A percentile compares a stretch with the other conserved stretches of the same genome.
These are phyloP conservation scores for Puma concolor DNA, from an alignment of 2,113 vertebrate genomes.

Conservation along the genomic window DNA sequence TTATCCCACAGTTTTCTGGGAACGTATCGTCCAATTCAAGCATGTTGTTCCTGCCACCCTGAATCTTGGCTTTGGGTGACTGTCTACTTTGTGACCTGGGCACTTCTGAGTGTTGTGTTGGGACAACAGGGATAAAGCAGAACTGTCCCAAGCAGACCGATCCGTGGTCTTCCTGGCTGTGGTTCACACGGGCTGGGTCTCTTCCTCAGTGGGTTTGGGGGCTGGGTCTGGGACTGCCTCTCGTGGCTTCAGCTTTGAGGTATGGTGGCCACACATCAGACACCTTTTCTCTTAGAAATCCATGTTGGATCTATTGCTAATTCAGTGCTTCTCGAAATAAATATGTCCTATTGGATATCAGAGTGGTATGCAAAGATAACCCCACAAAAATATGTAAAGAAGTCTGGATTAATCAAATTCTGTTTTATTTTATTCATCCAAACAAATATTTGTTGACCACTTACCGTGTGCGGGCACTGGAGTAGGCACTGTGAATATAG, in stretches of 20 bases:
- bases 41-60: not conserved
- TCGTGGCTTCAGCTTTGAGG: not conserved
- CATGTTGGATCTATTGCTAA: not conserved
- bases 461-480: not conserved
- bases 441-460: not conserved
- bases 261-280: not conserved
- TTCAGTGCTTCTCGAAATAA: not conserved
- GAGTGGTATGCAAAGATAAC: not conserved
- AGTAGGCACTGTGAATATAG: not conserved
- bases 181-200: not conserved
- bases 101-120: not conserved
- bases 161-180: not conserved
- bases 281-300: not conserved
- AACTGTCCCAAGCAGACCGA: not conserved
- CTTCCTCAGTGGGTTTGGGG: not conserved
- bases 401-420: not conserved
- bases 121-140: not conserved
- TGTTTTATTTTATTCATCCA: slow-evolving; percentile 1
- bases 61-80: not conserved
- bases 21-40: not conserved
- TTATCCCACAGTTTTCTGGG: not conserved
- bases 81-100: not conserved
- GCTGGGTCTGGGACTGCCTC: not conserved
- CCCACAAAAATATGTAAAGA: not conserved
- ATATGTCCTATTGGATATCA: not conserved